phyloP scores from a whole-genome alignment of 2,888 invertebrate genomes.

The Coelinius sp. region DNA sequence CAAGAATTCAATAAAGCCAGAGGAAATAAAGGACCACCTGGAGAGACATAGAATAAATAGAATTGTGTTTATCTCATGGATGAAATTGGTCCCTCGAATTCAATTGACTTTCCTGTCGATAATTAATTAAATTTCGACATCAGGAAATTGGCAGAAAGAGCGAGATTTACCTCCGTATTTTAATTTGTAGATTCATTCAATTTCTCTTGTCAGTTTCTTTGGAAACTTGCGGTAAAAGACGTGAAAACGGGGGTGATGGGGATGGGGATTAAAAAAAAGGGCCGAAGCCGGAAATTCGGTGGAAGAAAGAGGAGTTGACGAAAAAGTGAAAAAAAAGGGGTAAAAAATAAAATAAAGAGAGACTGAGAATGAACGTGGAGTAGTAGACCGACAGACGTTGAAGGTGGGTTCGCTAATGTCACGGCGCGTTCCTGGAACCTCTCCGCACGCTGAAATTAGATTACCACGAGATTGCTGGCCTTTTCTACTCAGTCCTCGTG shows the following conservation, averaged over 20 bases:
- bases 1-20: neutral
- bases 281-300: slow-evolving; percentile 21
- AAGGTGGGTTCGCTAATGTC: slow-evolving; percentile 63
- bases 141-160: slow-evolving; percentile 31
- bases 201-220: slow-evolving; percentile 15
- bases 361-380: slow-evolving; percentile 22
- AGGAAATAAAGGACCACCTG: neutral
- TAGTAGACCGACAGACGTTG: slow-evolving; percentile 35
- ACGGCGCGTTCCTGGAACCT: slow-evolving; percentile 66
- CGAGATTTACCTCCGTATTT: slow-evolving; percentile 22
- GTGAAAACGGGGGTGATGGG: slow-evolving; percentile 31
- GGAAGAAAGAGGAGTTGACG: slow-evolving; percentile 15
- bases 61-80: slow-evolving; percentile 8
- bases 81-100: slow-evolving; percentile 14
- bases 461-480: slow-evolving; percentile 67
- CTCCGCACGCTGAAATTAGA: slow-evolving; percentile 69
- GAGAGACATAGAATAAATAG: slow-evolving; percentile 25
- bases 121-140: slow-evolving; percentile 38
- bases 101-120: slow-evolving; percentile 33
- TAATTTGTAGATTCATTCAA: slow-evolving; percentile 23
- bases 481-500: slow-evolving; percentile 47
- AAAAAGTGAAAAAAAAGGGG: slow-evolving; percentile 20
- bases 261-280: slow-evolving; percentile 30
- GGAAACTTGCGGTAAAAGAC: slow-evolving; percentile 6
- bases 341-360: slow-evolving; percentile 10